Evolutionary conservation across 2,113 vertebrate species (phyloP).

Genomic region (Ornithorhynchus anatinus): DNA sequence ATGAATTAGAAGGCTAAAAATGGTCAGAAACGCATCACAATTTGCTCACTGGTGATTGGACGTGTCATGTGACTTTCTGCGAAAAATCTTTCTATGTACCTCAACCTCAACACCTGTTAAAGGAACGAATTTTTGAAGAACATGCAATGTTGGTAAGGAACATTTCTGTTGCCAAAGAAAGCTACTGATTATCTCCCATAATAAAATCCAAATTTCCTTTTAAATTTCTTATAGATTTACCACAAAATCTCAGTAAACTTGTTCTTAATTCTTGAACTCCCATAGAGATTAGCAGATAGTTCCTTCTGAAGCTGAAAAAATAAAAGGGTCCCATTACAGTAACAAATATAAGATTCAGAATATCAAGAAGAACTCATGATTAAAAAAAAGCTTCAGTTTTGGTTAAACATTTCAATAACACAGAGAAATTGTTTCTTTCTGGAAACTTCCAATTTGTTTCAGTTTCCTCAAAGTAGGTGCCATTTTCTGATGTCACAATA

Average conservation of each 20-base stretch:
- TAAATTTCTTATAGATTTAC: neutral
- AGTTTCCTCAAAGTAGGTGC: no score
- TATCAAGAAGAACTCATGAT: neutral
- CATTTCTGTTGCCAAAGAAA: neutral
- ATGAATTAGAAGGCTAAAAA: neutral
- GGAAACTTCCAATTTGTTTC: no score
- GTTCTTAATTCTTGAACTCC: neutral
- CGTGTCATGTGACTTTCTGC: neutral
- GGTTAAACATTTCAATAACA: neutral
- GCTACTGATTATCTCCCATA: neutral
- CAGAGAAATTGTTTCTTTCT: no score
- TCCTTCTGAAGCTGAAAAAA: neutral
- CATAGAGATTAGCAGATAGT: neutral
- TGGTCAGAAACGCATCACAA: neutral
- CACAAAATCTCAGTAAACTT: neutral
- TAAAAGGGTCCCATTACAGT: neutral
- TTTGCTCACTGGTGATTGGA: neutral
- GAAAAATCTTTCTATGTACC: neutral
- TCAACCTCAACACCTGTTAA: neutral
- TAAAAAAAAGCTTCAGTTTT: neutral
- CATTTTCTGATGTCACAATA: no score
- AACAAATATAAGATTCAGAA: neutral
- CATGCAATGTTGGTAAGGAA: neutral
- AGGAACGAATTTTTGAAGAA: neutral
- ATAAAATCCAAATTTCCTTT: conserved; percentile 6